Percentiles rank a stretch among this genome's conserved stretches.
Evolutionary conservation across 2,113 vertebrate species (phyloP).

Genomic region (Sander lucioperca): DNA sequence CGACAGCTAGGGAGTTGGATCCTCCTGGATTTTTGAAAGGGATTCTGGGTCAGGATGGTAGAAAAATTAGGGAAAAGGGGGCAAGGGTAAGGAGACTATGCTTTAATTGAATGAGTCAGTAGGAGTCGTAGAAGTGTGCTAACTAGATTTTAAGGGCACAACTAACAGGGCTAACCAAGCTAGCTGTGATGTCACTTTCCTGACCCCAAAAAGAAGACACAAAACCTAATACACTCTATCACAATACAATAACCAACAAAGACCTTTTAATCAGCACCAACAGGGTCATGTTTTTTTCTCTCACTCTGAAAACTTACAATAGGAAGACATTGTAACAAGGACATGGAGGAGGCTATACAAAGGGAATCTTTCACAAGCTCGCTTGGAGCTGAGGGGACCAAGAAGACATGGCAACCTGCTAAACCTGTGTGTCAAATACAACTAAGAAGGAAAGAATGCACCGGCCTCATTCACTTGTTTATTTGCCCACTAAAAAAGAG

Average conservation of each 20-base stretch:
- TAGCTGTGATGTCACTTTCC: not conserved
- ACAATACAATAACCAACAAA: constrained; percentile 45
- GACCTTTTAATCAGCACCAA: constrained; percentile 24
- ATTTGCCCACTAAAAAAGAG: constrained; percentile 60
- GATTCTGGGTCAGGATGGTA: constrained; percentile 49
- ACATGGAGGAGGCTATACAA: constrained; percentile 32
- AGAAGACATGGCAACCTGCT: constrained; percentile 57
- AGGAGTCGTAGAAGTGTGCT: not conserved
- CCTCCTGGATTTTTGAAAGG: constrained; percentile 42
- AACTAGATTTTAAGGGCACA: constrained; percentile 9
- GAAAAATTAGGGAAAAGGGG: constrained; percentile 33
- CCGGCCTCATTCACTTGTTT: constrained; percentile 58
- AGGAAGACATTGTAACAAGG: constrained; percentile 25
- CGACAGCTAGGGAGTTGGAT: constrained; percentile 41
- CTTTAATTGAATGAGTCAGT: not conserved
- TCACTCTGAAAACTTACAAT: constrained; percentile 38
- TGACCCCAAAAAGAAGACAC: constrained; percentile 11
- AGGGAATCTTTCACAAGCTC: constrained; percentile 35
- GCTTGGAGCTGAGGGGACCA: constrained; percentile 57
- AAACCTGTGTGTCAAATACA: constrained; percentile 63
- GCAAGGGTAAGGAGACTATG: constrained; percentile 14
- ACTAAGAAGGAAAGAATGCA: constrained; percentile 40
- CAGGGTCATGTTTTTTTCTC: constrained; percentile 30
- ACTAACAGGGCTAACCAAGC: not conserved
- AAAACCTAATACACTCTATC: not conserved